These are phyloP conservation scores for Enteromius paludinosus DNA, from an alignment of 2,797 vertebrate species.

Conservation along the genomic window DNA sequence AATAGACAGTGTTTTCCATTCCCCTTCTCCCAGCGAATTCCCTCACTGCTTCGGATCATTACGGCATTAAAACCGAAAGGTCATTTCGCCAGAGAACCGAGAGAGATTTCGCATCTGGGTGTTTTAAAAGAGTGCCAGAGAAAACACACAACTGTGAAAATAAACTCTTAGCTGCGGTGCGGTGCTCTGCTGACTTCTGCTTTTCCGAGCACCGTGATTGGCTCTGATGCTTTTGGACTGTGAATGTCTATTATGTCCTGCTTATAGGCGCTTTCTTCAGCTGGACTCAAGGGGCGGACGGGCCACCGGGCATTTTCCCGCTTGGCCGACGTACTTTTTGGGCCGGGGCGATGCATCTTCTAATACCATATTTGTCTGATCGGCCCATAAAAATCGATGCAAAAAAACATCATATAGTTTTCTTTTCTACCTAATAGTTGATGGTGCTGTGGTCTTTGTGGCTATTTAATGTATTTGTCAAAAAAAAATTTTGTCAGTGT, in stretches of 20 bases:
- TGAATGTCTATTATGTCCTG: constrained; percentile 68
- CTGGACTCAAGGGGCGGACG: constrained; percentile 46
- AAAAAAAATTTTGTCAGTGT: no score
- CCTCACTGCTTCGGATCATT: constrained; percentile 58
- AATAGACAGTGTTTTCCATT: constrained; percentile 65
- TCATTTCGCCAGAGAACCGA: constrained; percentile 48
- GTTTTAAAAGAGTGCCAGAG: constrained; percentile 62
- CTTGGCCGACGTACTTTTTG: no score
- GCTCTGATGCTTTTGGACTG: constrained; percentile 56
- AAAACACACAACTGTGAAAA: constrained; percentile 51
- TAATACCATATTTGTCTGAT: no score
- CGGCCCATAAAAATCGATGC: no score
- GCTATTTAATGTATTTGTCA: no score
- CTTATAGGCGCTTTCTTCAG: constrained; percentile 63
- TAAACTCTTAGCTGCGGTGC: constrained; percentile 14
- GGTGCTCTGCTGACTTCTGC: constrained; percentile 37
- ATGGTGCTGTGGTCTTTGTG: no score
- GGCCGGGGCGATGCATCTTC: no score
- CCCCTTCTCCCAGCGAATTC: constrained; percentile 57
- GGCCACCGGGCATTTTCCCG: no score
- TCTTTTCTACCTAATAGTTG: no score
- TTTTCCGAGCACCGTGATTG: constrained; percentile 30
- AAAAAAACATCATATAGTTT: no score
- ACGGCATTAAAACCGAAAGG: constrained; percentile 61
- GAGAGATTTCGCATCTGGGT: constrained; percentile 31